A percentile compares a stretch with the other conserved stretches of the same genome.
Conservation (phyloP, 2,888 invertebrate species). For the Scaptomyza parva region DNA sequence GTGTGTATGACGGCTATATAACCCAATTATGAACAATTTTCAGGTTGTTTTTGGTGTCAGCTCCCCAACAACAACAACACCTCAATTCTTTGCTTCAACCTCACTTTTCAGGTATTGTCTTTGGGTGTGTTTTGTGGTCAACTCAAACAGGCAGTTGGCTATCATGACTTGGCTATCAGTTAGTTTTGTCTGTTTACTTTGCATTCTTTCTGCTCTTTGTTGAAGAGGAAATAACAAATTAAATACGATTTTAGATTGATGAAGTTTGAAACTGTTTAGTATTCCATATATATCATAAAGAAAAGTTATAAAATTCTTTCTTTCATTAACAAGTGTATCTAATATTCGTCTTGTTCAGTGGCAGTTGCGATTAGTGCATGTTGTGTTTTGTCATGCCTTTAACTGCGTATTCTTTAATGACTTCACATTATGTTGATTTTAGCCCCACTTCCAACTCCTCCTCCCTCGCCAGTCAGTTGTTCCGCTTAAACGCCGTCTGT, state of each 20-base stretch:
- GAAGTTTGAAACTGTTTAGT: neutral
- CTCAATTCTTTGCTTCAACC: constrained; percentile 27
- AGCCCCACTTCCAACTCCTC: neutral
- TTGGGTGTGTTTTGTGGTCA: constrained; percentile 14
- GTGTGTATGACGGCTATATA: constrained; percentile 71
- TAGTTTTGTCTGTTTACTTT: constrained; percentile 22
- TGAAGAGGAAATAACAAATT: neutral
- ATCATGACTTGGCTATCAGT: constrained; percentile 60
- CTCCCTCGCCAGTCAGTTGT: constrained; percentile 4
- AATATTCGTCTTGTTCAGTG: constrained; percentile 5
- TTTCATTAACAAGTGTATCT: constrained; percentile 42
- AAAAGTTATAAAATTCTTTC: no score
- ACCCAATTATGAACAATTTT: constrained; percentile 72
- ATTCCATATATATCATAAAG: no score
- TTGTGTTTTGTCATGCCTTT: constrained; percentile 16
- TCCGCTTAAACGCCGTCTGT: constrained; percentile 9
- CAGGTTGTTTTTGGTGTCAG: constrained; percentile 71
- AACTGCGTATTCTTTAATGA: constrained; percentile 52
- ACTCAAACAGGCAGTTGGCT: constrained; percentile 35
- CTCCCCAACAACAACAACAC: constrained; percentile 50
- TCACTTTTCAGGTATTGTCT: constrained; percentile 7
- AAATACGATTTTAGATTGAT: no score
- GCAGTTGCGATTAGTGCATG: neutral
- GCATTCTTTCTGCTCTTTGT: constrained; percentile 10
- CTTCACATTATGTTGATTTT: constrained; percentile 43